These are phyloP conservation scores for Aphidius ervi DNA, from an alignment of 1,140 invertebrate species.

Conservation along the genomic window DNA sequence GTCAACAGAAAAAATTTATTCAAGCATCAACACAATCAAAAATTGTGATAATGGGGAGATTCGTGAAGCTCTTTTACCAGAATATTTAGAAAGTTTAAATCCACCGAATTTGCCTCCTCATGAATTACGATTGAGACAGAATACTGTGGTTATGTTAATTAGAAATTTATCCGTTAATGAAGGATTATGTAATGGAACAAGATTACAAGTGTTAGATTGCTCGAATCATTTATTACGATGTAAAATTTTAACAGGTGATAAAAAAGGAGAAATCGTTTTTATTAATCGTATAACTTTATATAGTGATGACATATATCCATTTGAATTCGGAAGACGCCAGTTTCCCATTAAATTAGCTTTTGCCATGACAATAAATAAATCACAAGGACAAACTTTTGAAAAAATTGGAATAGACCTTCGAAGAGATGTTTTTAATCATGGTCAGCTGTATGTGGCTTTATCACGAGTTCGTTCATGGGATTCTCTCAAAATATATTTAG, in stretches of 20 bases:
- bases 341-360: slow-evolving; percentile 47
- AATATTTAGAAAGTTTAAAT: slow-evolving; percentile 21
- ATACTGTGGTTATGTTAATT: slow-evolving; percentile 17
- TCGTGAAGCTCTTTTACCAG: slow-evolving; percentile 12
- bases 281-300: background rate
- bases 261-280: slow-evolving; percentile 20
- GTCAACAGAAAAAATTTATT: slow-evolving; percentile 12
- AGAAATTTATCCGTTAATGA: slow-evolving; percentile 15
- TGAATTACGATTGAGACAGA: slow-evolving; percentile 15
- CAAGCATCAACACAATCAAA: background rate
- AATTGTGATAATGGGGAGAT: background rate
- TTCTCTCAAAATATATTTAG: slow-evolving; percentile 10
- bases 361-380: slow-evolving; percentile 48
- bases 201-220: slow-evolving; percentile 22
- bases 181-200: slow-evolving; percentile 22
- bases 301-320: slow-evolving; percentile 18
- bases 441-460: slow-evolving; percentile 34
- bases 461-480: slow-evolving; percentile 24
- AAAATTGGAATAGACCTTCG: slow-evolving; percentile 37
- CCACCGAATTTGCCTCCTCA: slow-evolving; percentile 8
- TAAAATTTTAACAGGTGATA: slow-evolving; percentile 20
- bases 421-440: slow-evolving; percentile 28
- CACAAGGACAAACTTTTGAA: slow-evolving; percentile 29
- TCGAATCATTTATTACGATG: slow-evolving; percentile 20
- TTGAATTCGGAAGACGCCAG: slow-evolving; percentile 26